Evolutionary conservation across 2,113 vertebrate species (phyloP).

Genomic region (Galemys pyrenaicus): DNA sequence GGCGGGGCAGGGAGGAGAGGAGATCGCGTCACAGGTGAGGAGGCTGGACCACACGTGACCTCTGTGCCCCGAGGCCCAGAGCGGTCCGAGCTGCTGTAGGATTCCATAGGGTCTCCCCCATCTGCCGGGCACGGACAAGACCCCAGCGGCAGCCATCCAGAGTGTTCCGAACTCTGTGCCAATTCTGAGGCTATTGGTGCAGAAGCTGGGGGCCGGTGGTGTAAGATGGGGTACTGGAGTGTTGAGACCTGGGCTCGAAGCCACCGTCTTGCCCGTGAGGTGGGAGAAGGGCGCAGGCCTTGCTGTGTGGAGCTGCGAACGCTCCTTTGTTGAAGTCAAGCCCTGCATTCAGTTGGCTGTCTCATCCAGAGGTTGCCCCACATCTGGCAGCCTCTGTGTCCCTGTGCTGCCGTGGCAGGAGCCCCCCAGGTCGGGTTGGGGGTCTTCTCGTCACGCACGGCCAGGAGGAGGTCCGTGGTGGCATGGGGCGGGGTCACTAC

Average conservation of each 20-base stretch:
- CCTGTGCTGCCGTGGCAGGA: accelerated
- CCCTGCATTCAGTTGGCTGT: not conserved
- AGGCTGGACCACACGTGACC: accelerated
- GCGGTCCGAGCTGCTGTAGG: not conserved
- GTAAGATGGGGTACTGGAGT: not conserved
- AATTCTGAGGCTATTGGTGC: not conserved
- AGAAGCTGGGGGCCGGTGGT: not conserved
- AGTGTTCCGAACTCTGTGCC: not conserved
- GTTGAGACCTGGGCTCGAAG: not conserved
- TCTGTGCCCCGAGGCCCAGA: not conserved
- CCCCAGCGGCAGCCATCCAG: accelerated
- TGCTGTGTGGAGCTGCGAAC: not conserved
- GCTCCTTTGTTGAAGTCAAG: not conserved
- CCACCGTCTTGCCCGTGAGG: not conserved
- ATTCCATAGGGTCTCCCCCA: not conserved
- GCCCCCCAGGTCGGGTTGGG: not conserved
- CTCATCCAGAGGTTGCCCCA: not conserved
- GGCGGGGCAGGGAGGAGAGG: not conserved
- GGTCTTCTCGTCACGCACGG: not conserved
- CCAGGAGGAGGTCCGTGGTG: not conserved
- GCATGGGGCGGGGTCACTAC: not conserved
- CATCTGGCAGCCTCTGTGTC: no score
- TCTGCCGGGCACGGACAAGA: not conserved
- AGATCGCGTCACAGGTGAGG: not conserved
- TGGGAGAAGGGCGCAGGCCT: not conserved